phyloP scores from a whole-genome alignment of 2,113 vertebrate species.

The Boulengeromyrus knoepffleri region DNA sequence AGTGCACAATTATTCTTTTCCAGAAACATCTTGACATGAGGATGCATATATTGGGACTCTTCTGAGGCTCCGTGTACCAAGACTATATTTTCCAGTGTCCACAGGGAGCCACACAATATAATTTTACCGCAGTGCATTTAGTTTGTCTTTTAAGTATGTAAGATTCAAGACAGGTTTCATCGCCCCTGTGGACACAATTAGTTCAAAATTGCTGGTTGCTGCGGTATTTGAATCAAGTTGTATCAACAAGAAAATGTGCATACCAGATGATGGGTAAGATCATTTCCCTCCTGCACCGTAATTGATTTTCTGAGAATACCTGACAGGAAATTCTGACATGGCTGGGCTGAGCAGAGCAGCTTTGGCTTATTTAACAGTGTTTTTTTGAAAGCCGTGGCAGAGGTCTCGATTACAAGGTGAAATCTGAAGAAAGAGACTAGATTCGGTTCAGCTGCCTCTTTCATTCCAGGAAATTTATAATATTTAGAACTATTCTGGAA shows the following conservation, averaged over 20 bases:
- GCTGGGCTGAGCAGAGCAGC: slow-evolving; percentile 47
- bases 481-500: slow-evolving; percentile 40
- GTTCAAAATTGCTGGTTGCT: slow-evolving; percentile 26
- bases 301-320: slow-evolving; percentile 42
- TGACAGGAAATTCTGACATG: slow-evolving; percentile 5
- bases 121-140: slow-evolving; percentile 42
- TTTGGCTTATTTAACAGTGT: slow-evolving; percentile 47
- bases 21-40: neutral
- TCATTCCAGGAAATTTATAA: slow-evolving; percentile 36
- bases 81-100: neutral
- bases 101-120: slow-evolving; percentile 39
- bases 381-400: slow-evolving; percentile 54
- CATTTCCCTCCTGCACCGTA: slow-evolving; percentile 33
- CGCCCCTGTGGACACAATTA: slow-evolving; percentile 42
- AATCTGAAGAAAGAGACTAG: slow-evolving; percentile 37
- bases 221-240: slow-evolving; percentile 23
- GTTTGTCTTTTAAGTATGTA: slow-evolving; percentile 31
- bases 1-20: neutral
- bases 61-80: neutral
- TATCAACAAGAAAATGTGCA: neutral
- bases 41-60: neutral
- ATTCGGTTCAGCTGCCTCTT: slow-evolving; percentile 34
- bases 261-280: slow-evolving; percentile 8
- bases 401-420: slow-evolving; percentile 49
- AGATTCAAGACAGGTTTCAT: slow-evolving; percentile 32